Evolutionary conservation across 2,113 vertebrate species (phyloP), one percentile per base, ranked within the genome.

Genomic region (Corythaixoides concolor): DNA sequence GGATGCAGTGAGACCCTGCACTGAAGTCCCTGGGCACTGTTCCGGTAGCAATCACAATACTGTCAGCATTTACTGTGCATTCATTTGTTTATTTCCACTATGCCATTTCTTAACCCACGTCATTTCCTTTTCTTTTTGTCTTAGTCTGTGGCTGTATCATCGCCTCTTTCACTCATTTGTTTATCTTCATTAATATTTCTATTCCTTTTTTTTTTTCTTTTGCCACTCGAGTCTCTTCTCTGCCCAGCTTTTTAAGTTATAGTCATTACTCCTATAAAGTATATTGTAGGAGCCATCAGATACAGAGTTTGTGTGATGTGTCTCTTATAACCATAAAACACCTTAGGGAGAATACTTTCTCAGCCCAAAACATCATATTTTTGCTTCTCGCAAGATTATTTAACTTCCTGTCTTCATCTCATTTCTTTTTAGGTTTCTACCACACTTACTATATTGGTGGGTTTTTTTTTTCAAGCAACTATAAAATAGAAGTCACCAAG

Each of bases 321-420:
- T 92, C 91, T 96, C 88, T 96, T 94, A 92, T 84, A 97, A 93
- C 55, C 33, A 59, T 91, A 95, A 94, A 92, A 67, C 59, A 91
- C 92, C 73, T 89, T 70, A 96, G 63, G 85, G 69, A 93, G 81
- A 97, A 91, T 88, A 93, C 15, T 85, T 96, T 69, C 58, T 73
- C 47, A 91, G 50, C 15, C 41, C 33, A 62, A 80, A 89, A 91
- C 43, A 76, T 89, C 45, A 9, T 90, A 90, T 91, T 97, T 98
- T 97, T 92, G 68, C 93, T 97, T 96, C 80, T 95, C 96, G 63
- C 52, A 76, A 86, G 76, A 84, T 95, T 97, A 94, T 97, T 97
- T 96, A 85, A 84, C 80, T 94, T 96, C 35, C 91, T 94, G 30
- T 82, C 66, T 96, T 72, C 91, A 96, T 90, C 68, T 91, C 24